Evolutionary conservation across 37 sponge, comb jelly and placozoan species (phyloP).

Genomic region (Crambe crambe): DNA sequence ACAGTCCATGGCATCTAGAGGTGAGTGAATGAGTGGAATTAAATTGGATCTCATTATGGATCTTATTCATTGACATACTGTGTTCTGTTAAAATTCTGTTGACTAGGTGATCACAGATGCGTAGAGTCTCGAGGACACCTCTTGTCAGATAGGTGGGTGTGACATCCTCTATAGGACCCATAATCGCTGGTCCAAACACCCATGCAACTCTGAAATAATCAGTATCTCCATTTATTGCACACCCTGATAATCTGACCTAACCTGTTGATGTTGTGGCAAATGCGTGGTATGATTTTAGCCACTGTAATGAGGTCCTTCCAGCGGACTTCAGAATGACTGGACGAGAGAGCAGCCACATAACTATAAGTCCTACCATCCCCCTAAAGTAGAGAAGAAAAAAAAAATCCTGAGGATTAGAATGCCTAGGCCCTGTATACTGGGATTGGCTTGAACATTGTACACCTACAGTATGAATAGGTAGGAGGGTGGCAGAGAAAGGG

Average conservation of each 20-base stretch:
- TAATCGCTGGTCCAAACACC: constrained; percentile 81
- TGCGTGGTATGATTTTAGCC: constrained; percentile 80
- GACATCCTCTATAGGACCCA: constrained; percentile 69
- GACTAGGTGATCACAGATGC: constrained; percentile 66
- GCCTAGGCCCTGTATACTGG: too few species aligned
- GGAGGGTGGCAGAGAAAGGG: constrained; percentile 50
- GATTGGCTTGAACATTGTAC: too few species aligned
- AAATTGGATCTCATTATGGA: too few species aligned
- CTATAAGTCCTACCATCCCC: constrained; percentile 85
- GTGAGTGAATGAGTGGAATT: too few species aligned
- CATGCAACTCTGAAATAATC: constrained; percentile 76
- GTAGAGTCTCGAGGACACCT: constrained; percentile 55
- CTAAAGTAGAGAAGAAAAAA: too few species aligned
- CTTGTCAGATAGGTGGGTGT: constrained; percentile 85
- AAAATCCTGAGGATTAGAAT: too few species aligned
- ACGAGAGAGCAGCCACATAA: constrained; percentile 74
- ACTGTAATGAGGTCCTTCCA: constrained; percentile 72
- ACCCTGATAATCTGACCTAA: too few species aligned
- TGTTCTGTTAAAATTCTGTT: too few species aligned
- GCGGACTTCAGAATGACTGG: not conserved
- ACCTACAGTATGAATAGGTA: constrained; percentile 85
- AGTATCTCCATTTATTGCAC: too few species aligned
- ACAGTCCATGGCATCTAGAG: constrained; percentile 44
- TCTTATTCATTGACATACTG: too few species aligned
- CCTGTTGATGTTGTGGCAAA: constrained; percentile 86